These are phyloP conservation scores for Linurgus olivaceus DNA, from an alignment of 2,797 vertebrate genomes.

Conservation along the genomic window DNA sequence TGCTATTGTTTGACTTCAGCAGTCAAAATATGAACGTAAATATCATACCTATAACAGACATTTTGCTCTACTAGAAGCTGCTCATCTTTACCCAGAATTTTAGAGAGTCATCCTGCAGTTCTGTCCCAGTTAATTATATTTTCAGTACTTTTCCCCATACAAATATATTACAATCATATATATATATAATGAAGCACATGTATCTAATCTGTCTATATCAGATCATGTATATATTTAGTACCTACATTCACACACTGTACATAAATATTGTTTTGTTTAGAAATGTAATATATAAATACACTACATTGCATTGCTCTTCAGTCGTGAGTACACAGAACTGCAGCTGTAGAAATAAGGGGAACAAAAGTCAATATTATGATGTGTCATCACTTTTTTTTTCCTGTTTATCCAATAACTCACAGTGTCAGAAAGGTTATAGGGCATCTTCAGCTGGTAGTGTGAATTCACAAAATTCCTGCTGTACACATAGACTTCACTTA, in stretches of 20 bases:
- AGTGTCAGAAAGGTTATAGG: not conserved
- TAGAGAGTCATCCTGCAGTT: not conserved
- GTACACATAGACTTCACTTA: not conserved
- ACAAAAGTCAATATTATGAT: slow-evolving; percentile 1
- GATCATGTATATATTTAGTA: not conserved
- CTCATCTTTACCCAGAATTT: not conserved
- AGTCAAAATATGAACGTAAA: not conserved
- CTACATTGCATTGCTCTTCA: not conserved
- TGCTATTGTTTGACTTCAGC: not conserved
- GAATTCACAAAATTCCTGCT: not conserved
- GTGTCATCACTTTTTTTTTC: not conserved
- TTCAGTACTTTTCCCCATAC: not conserved
- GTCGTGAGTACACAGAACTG: not conserved
- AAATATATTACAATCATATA: not conserved
- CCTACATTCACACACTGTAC: not conserved
- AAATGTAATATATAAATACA: not conserved
- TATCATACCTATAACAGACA: not conserved
- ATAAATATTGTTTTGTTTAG: not conserved
- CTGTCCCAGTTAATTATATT: not conserved
- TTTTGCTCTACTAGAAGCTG: not conserved
- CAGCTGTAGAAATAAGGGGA: slow-evolving; percentile 27
- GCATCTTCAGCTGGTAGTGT: not conserved
- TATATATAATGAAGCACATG: not conserved
- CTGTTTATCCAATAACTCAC: slow-evolving; percentile 4
- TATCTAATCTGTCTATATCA: not conserved